These are phyloP conservation scores for Drosophila mayaguana DNA, from an alignment of 2,888 invertebrate species.

Conservation along the genomic window DNA sequence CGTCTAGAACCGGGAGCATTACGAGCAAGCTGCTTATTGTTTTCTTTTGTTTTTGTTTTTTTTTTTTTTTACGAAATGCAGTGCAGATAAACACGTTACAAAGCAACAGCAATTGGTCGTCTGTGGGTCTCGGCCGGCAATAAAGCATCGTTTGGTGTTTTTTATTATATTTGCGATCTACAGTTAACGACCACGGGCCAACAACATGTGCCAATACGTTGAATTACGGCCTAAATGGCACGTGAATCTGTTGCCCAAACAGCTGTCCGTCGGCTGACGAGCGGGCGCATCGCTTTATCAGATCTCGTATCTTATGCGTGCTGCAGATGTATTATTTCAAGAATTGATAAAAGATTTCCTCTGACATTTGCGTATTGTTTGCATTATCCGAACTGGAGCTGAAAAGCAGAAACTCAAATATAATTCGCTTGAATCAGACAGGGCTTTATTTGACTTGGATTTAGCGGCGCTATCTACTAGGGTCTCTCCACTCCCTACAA, in stretches of 20 bases:
- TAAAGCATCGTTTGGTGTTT: conserved; percentile 35
- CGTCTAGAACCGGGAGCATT: conserved; percentile 17
- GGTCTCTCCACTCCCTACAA: conserved; percentile 10
- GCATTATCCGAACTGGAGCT: conserved; percentile 19
- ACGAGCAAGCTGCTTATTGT: conserved; percentile 1
- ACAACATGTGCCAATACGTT: conserved; percentile 56
- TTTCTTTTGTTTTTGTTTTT: neutral
- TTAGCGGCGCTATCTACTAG: conserved; percentile 28
- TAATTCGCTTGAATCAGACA: conserved; percentile 17
- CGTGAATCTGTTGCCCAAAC: conserved; percentile 57
- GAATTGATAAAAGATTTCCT: conserved; percentile 50
- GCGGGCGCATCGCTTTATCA: conserved; percentile 16
- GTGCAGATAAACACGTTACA: conserved; percentile 60
- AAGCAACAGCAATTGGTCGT: conserved; percentile 8
- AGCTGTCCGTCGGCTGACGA: conserved; percentile 38
- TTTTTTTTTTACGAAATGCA: conserved; percentile 42
- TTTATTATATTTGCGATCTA: conserved; percentile 42
- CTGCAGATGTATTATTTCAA: conserved; percentile 62
- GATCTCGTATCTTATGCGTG: conserved; percentile 42
- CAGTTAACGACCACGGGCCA: conserved; percentile 19
- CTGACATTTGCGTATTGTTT: conserved; percentile 69
- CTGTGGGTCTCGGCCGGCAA: conserved; percentile 4
- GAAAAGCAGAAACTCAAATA: neutral
- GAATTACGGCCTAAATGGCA: conserved; percentile 58
- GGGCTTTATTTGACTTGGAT: conserved; percentile 17